These are phyloP conservation scores for Neopelma chrysocephalum DNA, from an alignment of 2,797 vertebrate genomes.

Conservation along the genomic window DNA sequence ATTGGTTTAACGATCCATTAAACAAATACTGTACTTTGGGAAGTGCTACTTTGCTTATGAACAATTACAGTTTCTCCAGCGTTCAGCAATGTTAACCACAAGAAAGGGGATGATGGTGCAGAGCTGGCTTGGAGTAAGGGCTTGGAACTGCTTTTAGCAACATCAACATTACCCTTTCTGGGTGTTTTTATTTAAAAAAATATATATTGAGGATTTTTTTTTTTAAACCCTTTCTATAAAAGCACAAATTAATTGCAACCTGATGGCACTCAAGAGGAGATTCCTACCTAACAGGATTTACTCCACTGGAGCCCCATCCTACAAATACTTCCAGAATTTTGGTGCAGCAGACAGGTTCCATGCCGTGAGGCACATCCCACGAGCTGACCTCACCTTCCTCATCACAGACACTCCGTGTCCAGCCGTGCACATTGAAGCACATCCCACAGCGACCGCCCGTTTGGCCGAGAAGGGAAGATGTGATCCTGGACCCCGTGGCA, in stretches of 20 bases:
- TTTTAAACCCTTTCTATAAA: neutral
- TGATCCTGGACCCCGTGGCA: accelerated
- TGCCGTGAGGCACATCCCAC: neutral
- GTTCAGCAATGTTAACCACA: accelerated
- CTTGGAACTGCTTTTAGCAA: neutral
- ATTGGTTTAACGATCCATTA: constrained; percentile 58
- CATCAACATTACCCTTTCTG: neutral
- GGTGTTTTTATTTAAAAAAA: neutral
- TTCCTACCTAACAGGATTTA: neutral
- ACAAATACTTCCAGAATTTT: neutral
- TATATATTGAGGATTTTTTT: neutral
- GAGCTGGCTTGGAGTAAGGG: neutral
- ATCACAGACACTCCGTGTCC: accelerated
- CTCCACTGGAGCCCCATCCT: neutral
- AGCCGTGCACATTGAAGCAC: accelerated
- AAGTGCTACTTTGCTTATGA: constrained; percentile 37
- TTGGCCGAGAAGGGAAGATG: neutral
- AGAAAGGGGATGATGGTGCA: neutral
- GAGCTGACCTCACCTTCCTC: neutral
- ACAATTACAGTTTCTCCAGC: constrained; percentile 3
- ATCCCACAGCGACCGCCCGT: accelerated
- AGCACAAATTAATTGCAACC: neutral
- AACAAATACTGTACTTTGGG: constrained; percentile 60
- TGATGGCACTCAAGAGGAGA: accelerated
- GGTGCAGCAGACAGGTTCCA: neutral